Percentiles rank a stretch among this genome's conserved stretches.
Conservation (phyloP, 2,113 vertebrate genomes). For the Trogon melanurus region DNA sequence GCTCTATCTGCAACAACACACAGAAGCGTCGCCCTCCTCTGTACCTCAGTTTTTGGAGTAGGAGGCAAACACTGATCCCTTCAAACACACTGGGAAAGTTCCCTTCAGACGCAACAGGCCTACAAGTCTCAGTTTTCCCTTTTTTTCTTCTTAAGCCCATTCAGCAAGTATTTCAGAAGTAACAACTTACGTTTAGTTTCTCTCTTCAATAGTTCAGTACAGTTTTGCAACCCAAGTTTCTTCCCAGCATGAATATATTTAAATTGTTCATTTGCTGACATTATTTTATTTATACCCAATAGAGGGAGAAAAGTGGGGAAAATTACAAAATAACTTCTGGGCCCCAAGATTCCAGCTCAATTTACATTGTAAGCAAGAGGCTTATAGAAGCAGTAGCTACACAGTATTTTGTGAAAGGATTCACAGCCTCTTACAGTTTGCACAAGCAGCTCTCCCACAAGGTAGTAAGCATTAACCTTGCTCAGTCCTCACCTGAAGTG, state of each 20-base stretch:
- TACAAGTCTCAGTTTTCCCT: background rate
- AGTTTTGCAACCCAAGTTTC: background rate
- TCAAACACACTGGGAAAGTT: background rate
- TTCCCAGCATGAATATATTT: background rate
- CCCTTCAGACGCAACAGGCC: background rate
- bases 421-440: background rate
- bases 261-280: background rate
- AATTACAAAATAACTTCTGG: background rate
- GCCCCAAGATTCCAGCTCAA: background rate
- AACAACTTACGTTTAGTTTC: background rate
- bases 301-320: background rate
- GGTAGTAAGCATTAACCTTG: background rate
- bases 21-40: background rate
- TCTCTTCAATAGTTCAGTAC: background rate
- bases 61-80: background rate
- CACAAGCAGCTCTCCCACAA: background rate
- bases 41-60: background rate
- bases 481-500: slow-evolving; percentile 81
- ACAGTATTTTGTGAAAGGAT: background rate
- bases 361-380: background rate
- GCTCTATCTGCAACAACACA: background rate
- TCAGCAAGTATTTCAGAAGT: background rate
- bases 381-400: background rate
- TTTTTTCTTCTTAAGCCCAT: background rate
- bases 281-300: background rate